phyloP scores from a whole-genome alignment of 2,888 invertebrate genomes.

The Brenthis hecate region DNA sequence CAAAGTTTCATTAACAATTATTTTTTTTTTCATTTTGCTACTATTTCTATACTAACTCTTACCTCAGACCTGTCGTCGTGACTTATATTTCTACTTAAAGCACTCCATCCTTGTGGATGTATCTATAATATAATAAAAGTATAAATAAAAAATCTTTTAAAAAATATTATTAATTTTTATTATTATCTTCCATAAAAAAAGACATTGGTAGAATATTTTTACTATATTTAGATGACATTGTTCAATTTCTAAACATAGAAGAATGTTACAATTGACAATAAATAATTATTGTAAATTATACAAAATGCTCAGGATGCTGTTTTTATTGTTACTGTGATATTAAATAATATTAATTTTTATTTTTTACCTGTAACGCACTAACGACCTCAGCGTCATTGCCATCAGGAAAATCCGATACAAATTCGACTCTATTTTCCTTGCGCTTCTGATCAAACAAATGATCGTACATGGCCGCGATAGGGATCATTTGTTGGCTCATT shows the following conservation, averaged over 20 bases:
- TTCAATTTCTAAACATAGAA: too few relatives aligned
- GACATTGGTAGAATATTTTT: too few relatives aligned
- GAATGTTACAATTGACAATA: not conserved
- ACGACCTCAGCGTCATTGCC: constrained; percentile 95
- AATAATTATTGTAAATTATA: not conserved
- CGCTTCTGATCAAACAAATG: constrained; percentile 89
- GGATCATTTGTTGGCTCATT: constrained; percentile 90
- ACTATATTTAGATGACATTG: too few relatives aligned
- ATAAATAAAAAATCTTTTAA: not conserved
- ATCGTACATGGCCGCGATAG: constrained; percentile 90
- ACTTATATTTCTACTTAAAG: constrained; percentile 93
- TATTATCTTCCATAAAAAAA: too few relatives aligned
- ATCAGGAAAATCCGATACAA: constrained; percentile 94
- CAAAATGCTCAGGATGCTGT: not conserved
- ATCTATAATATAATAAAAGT: constrained; percentile 77
- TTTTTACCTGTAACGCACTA: constrained; percentile 88
- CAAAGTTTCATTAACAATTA: not conserved
- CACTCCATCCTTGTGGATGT: constrained; percentile 95
- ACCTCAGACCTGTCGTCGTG: constrained; percentile 93
- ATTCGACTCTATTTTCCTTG: constrained; percentile 92
- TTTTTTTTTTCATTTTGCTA: not conserved
- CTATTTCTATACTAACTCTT: constrained; percentile 42
- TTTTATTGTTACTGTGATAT: not conserved
- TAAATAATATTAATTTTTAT: not conserved
- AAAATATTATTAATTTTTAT: not conserved